These are phyloP conservation scores for Hippopotamyrus pictus DNA, from an alignment of 2,797 vertebrate genomes.

Conservation along the genomic window DNA sequence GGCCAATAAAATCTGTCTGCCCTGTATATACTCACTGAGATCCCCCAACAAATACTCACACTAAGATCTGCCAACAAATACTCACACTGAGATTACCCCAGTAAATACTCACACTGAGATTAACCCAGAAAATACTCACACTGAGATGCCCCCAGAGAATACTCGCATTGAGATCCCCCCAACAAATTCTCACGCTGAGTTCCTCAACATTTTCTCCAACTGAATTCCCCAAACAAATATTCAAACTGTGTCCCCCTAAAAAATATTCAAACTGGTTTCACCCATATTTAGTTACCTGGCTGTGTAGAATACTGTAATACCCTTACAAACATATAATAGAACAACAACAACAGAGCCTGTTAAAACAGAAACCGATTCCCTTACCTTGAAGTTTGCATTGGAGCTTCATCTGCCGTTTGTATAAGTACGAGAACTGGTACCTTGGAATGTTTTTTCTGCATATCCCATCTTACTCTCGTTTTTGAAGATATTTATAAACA, in stretches of 20 bases:
- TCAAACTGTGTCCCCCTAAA: neutral
- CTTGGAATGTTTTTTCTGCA: neutral
- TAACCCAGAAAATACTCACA: neutral
- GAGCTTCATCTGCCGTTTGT: neutral
- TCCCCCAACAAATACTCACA: neutral
- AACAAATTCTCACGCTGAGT: neutral
- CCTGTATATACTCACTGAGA: neutral
- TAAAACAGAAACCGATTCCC: neutral
- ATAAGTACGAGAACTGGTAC: neutral
- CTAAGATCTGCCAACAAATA: neutral
- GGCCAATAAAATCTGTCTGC: neutral
- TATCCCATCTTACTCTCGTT: neutral
- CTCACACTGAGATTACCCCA: neutral
- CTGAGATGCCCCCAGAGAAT: no score
- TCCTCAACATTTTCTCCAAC: neutral
- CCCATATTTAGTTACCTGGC: neutral
- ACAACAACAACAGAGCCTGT: neutral
- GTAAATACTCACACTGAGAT: neutral
- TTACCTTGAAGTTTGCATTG: neutral
- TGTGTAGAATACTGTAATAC: neutral
- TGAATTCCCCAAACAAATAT: neutral
- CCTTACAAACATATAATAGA: neutral
- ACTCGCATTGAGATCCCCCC: no score
- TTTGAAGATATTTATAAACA: neutral
- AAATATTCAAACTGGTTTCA: neutral